A percentile compares a stretch with the other conserved stretches of the same genome.
phyloP scores from a whole-genome alignment of 2,797 vertebrate genomes.

The Tenualosa ilisha region DNA sequence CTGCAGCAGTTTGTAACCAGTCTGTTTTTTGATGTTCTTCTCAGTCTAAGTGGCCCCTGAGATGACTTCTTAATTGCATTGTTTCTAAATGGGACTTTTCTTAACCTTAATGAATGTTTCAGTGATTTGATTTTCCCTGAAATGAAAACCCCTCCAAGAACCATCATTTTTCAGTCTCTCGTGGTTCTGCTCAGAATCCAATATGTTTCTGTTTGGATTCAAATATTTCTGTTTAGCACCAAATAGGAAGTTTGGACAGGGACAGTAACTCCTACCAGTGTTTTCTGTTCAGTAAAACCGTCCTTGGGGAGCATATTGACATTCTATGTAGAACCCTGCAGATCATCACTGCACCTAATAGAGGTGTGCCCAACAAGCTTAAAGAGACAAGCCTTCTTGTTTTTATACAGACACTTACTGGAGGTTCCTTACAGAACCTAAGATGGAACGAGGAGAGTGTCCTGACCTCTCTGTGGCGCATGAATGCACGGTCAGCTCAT shows the following conservation, averaged over 20 bases:
- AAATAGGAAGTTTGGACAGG: background rate
- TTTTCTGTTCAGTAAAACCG: background rate
- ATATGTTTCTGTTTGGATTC: background rate
- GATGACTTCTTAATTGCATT: background rate
- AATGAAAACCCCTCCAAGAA: background rate
- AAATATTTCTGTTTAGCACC: conserved; percentile 9
- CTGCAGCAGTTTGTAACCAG: background rate
- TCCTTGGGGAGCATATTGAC: background rate
- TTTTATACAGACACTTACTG: conserved; percentile 15
- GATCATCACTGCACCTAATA: background rate
- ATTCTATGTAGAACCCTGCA: background rate
- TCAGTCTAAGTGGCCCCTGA: background rate
- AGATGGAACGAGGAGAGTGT: background rate
- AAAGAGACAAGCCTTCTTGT: conserved; percentile 2
- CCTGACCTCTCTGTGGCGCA: background rate
- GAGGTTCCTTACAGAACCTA: background rate
- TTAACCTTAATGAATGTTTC: conserved; percentile 5
- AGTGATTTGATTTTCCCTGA: conserved; percentile 15
- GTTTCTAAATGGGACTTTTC: background rate
- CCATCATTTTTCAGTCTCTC: background rate
- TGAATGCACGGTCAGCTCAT: background rate
- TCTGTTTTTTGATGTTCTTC: background rate
- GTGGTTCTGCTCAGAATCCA: background rate
- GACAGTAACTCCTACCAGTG: background rate
- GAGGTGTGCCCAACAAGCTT: background rate